These are phyloP conservation scores for Protosalanx chinensis DNA, from an alignment of 2,797 vertebrate species.

Conservation along the genomic window DNA sequence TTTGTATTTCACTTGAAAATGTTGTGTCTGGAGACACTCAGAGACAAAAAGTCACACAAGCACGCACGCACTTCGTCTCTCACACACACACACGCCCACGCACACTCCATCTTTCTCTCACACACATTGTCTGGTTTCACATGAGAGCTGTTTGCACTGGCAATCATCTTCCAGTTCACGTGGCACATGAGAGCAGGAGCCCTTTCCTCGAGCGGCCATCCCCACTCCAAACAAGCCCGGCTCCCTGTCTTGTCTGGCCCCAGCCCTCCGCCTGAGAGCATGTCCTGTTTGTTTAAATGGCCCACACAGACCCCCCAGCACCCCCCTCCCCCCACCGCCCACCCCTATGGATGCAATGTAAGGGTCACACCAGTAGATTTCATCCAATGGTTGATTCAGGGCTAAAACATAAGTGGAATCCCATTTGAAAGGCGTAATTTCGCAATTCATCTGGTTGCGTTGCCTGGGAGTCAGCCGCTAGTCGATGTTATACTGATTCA, in stretches of 20 bases:
- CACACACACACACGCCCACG: slow-evolving; percentile 7
- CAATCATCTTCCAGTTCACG: slow-evolving; percentile 63
- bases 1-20: slow-evolving; percentile 31
- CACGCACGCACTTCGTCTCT: neutral
- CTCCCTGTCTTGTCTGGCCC: slow-evolving; percentile 39
- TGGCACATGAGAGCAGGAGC: slow-evolving; percentile 51
- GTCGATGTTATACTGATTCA: too few relatives aligned
- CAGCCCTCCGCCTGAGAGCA: slow-evolving; percentile 33
- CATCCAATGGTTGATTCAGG: neutral
- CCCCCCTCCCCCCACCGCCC: neutral
- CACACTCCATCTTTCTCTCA: slow-evolving; percentile 10
- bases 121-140: slow-evolving; percentile 43
- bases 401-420: too few relatives aligned
- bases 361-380: neutral
- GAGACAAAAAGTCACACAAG: neutral
- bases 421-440: too few relatives aligned
- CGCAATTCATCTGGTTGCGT: too few relatives aligned
- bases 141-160: slow-evolving; percentile 61
- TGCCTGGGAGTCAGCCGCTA: too few relatives aligned
- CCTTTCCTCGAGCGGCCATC: slow-evolving; percentile 40
- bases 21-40: slow-evolving; percentile 30
- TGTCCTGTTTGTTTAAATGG: slow-evolving; percentile 54
- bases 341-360: neutral
- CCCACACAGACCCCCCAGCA: slow-evolving; percentile 5
- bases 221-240: slow-evolving; percentile 54